These are phyloP conservation scores for Porites rus DNA, from an alignment of 92 coral and sea anemone species.

Conservation along the genomic window DNA sequence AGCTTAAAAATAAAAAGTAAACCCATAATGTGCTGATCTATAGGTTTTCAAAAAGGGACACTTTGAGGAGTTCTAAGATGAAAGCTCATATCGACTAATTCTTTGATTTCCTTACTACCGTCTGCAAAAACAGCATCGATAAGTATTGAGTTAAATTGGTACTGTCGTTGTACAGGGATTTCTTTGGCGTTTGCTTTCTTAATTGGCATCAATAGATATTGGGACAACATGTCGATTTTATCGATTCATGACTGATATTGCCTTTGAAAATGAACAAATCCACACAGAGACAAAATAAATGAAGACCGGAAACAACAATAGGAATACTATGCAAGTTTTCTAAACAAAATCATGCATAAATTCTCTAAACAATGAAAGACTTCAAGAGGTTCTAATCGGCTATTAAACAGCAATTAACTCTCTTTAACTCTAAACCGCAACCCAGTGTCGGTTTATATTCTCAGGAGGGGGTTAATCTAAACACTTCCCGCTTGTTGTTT, in stretches of 20 bases:
- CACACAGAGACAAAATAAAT: background rate
- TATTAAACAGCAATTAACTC: constrained; percentile 15
- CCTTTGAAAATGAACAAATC: background rate
- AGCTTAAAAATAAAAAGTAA: too few species aligned
- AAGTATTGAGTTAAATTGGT: too few species aligned
- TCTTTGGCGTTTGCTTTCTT: background rate
- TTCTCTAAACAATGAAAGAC: background rate
- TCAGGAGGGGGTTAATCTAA: constrained; percentile 17
- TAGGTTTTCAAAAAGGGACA: too few species aligned
- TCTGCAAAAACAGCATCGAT: too few species aligned
- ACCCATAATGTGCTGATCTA: too few species aligned
- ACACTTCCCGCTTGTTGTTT: background rate
- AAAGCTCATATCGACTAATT: too few species aligned
- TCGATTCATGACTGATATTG: background rate
- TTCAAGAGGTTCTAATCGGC: background rate
- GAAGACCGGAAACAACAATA: background rate
- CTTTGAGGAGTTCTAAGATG: too few species aligned
- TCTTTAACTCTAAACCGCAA: background rate
- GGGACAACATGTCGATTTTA: background rate
- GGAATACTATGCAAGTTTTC: background rate
- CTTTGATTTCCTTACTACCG: too few species aligned
- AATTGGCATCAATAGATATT: background rate
- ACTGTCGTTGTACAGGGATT: too few species aligned
- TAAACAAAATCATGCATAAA: background rate
- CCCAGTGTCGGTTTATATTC: background rate